Percentiles rank a stretch among this genome's conserved stretches.
phyloP scores from a whole-genome alignment of 2,113 vertebrate species.

The Hippolais icterina region DNA sequence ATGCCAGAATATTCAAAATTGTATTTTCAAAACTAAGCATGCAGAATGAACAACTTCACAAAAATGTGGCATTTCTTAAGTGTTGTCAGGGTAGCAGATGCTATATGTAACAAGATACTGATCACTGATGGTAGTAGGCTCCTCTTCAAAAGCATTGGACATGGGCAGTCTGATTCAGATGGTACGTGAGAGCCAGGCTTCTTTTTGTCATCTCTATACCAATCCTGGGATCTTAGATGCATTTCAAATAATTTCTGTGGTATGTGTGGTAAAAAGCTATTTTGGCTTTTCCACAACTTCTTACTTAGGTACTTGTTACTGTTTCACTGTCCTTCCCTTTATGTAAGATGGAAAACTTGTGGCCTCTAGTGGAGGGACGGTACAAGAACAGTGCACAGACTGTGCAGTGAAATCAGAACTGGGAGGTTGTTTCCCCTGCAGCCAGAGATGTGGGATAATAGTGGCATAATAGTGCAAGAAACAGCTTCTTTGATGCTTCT shows the following conservation, averaged over 20 bases:
- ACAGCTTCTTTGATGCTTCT: neutral
- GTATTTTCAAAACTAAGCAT: neutral
- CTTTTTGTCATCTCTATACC: neutral
- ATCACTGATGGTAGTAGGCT: neutral
- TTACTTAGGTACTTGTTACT: neutral
- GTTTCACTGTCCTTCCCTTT: neutral
- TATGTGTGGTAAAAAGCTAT: neutral
- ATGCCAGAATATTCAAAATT: neutral
- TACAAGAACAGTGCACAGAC: neutral
- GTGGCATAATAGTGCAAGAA: neutral
- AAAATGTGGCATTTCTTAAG: neutral
- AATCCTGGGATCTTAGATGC: neutral
- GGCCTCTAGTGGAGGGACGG: conserved; percentile 21
- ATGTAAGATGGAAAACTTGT: neutral
- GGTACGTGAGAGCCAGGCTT: rapidly evolving
- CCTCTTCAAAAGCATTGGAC: neutral
- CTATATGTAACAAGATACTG: neutral
- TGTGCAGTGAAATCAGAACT: neutral
- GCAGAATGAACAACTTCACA: neutral
- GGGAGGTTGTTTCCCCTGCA: neutral
- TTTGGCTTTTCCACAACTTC: neutral
- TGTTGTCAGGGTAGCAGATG: neutral
- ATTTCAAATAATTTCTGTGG: neutral
- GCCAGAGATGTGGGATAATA: neutral
- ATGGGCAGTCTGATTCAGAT: neutral